Conservation (phyloP, 2,797 vertebrate genomes). For the Chloroceryle inda region DNA sequence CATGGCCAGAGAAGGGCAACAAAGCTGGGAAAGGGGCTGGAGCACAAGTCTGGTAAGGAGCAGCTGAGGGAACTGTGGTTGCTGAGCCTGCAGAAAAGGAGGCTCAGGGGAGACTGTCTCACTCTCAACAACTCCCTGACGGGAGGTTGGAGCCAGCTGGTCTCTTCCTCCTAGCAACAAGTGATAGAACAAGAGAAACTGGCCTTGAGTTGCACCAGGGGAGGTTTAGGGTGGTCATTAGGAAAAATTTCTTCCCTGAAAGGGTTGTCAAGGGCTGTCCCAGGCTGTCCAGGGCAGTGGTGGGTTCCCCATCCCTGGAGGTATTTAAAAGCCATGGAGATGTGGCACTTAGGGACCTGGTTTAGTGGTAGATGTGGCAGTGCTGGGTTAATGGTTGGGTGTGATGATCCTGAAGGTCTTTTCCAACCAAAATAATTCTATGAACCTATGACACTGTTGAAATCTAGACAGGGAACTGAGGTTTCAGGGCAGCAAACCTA, state of each 20-base stretch:
- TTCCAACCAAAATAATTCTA: not conserved
- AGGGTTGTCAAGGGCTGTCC: not conserved
- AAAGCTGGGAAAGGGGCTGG: too few relatives aligned
- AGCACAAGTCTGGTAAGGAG: too few relatives aligned
- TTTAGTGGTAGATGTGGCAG: not conserved
- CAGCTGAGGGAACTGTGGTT: too few relatives aligned
- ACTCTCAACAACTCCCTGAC: not conserved
- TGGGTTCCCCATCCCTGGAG: not conserved
- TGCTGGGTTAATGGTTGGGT: not conserved
- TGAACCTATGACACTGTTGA: not conserved
- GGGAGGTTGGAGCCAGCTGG: not conserved
- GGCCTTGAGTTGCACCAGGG: not conserved
- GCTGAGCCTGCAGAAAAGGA: too few relatives aligned
- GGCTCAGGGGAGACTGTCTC: too few relatives aligned
- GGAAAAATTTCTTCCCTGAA: not conserved
- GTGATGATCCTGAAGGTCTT: not conserved
- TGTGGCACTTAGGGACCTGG: not conserved
- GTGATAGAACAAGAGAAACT: too few relatives aligned
- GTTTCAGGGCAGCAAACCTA: not conserved
- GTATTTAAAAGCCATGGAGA: not conserved
- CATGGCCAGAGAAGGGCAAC: too few relatives aligned
- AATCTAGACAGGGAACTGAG: not conserved
- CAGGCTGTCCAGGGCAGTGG: not conserved
- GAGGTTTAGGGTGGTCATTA: not conserved
- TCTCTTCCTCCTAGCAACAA: too few relatives aligned